Conservation (phyloP, 2,113 vertebrate genomes). For the Atractosteus spatula region DNA sequence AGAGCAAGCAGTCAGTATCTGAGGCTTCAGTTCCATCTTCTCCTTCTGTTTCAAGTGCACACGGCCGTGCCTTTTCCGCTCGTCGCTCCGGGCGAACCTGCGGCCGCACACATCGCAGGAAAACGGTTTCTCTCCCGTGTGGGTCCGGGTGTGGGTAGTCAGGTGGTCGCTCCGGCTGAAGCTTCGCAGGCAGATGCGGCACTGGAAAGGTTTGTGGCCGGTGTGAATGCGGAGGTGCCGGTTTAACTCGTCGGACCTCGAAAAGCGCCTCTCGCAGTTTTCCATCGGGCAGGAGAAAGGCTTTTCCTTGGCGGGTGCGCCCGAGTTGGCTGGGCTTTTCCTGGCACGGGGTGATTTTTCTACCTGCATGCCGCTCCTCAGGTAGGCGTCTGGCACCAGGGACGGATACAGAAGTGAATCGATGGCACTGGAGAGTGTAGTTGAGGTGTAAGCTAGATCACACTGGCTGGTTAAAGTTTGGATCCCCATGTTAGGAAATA, state of each 20-base stretch:
- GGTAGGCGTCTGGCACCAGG: slow-evolving; percentile 55
- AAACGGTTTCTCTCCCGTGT: slow-evolving; percentile 96
- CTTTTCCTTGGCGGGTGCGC: slow-evolving; percentile 89
- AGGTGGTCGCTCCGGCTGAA: slow-evolving; percentile 98
- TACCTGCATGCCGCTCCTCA: slow-evolving; percentile 68
- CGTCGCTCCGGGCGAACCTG: slow-evolving; percentile 88
- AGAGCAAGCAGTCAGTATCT: slow-evolving; percentile 60
- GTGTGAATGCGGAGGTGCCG: slow-evolving; percentile 95
- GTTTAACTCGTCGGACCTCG: slow-evolving; percentile 93
- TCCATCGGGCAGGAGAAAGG: slow-evolving; percentile 93
- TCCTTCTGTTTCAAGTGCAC: slow-evolving; percentile 96
- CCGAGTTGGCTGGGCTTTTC: slow-evolving; percentile 78
- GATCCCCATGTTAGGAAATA: slow-evolving; percentile 51
- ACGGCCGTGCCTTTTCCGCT: slow-evolving; percentile 91
- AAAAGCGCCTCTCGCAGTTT: slow-evolving; percentile 90
- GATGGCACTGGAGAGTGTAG: slow-evolving; percentile 62
- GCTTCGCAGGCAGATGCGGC: slow-evolving; percentile 93
- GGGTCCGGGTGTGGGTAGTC: slow-evolving; percentile 95
- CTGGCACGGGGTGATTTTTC: slow-evolving; percentile 69
- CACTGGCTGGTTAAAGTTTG: slow-evolving; percentile 58
- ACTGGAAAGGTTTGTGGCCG: slow-evolving; percentile 97
- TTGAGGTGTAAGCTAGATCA: slow-evolving; percentile 63
- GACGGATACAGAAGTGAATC: slow-evolving; percentile 66
- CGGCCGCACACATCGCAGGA: slow-evolving; percentile 94
- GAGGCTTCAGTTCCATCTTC: slow-evolving; percentile 88